Conservation (phyloP, 1,140 invertebrate species). For the Drosophila funebris region DNA sequence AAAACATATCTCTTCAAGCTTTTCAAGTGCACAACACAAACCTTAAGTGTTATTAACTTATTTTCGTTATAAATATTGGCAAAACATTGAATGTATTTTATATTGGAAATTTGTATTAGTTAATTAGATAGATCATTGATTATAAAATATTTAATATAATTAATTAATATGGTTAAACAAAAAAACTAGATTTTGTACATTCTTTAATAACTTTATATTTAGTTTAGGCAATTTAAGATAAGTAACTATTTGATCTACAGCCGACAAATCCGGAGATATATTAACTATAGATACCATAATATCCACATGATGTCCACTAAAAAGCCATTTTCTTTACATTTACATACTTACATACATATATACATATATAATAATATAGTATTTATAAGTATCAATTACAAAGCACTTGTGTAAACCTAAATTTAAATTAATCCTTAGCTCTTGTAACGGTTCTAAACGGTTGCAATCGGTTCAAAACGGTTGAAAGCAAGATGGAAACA, state of each 20-base stretch:
- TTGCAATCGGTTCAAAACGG: constrained; percentile 51
- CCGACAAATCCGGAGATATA: constrained; percentile 44
- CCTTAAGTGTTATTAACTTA: constrained; percentile 63
- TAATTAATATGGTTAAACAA: constrained; percentile 21
- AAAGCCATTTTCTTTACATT: constrained; percentile 23
- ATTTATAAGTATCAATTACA: constrained; percentile 1
- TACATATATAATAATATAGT: neutral
- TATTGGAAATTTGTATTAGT: constrained; percentile 36
- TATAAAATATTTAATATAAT: constrained; percentile 35
- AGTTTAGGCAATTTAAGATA: constrained; percentile 44
- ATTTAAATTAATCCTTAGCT: constrained; percentile 24
- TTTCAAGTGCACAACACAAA: constrained; percentile 51
- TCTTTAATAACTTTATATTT: constrained; percentile 35
- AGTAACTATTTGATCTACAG: constrained; percentile 50
- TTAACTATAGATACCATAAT: neutral
- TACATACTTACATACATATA: constrained; percentile 3
- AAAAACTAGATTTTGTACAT: constrained; percentile 62
- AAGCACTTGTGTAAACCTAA: constrained; percentile 23
- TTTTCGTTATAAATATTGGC: constrained; percentile 42
- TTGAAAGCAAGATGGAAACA: constrained; percentile 46
- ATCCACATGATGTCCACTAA: constrained; percentile 18
- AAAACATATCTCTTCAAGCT: constrained; percentile 73
- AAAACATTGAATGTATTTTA: too few relatives aligned
- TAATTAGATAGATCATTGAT: constrained; percentile 61
- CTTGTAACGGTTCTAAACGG: constrained; percentile 58